Base-by-base conservation (phyloP, 1,140 invertebrate species). In the Pogonomyrmex californicus region DNA sequence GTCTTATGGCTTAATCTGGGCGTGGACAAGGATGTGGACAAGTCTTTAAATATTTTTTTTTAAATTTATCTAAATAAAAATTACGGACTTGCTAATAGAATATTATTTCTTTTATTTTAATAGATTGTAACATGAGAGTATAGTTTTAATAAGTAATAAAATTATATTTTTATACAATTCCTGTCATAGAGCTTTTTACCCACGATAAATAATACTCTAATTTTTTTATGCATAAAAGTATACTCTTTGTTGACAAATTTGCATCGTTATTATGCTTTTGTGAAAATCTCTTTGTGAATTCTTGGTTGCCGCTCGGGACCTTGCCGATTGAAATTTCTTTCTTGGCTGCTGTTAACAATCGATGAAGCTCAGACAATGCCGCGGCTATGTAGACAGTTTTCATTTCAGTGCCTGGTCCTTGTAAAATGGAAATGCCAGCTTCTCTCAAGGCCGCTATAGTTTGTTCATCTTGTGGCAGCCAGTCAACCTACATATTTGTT, bases 191-290 rank as follows among this genome's bases (percentile, higher is more conserved):
- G 9, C 23, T 90, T 92, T 96, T 96, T 65, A 96, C 92, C 96
- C 96, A 97, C 0, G 97, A 97, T 82, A 97, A 94, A 93, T 97
- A 97, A 94, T 96, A 98, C 91, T 97, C 97, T 10, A 97, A 92
- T 95, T 97, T 97, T 90, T 97, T 97, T 1, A 96, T 91, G 87
- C 95, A 94, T 62, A 96, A 95, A 87, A 96, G 95, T 3, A 97
- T 86, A 93, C 96, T 96, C 68, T 96, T 96, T 89, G 95, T 95
- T 41, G 96, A 93, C 86, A 97, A 91, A 58, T 94, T 90, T 63
- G 95, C 95, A 6, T 95, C 92, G 58, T 94, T 91, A 5, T 94
- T 91, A 17, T 92, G 93, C 87, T 90, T 93, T 51, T 94, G 95
- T 79, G 95, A 92, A 96, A 97, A 96, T 93, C 95, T 96, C 91